Percentiles rank a stretch among this genome's conserved stretches.
phyloP scores from a whole-genome alignment of 2,888 invertebrate species.

The Octodonta nipae region DNA sequence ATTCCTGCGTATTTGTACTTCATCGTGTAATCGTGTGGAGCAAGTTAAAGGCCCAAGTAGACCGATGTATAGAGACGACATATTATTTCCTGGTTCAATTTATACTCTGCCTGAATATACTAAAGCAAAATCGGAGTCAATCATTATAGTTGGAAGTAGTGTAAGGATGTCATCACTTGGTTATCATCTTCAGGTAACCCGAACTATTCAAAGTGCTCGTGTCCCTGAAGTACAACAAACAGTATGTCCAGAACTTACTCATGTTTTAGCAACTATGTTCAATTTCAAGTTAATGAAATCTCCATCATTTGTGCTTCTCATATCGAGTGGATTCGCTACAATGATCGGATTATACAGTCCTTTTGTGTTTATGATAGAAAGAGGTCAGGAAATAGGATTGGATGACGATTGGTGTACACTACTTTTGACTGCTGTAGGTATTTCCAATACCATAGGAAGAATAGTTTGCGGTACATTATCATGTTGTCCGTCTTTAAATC shows the following conservation, averaged over 20 bases:
- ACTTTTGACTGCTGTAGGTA: slow-evolving; percentile 56
- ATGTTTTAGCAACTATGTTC: slow-evolving; percentile 29
- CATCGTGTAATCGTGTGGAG: no score
- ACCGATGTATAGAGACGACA: slow-evolving; percentile 56
- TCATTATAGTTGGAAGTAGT: neutral
- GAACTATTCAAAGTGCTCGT: slow-evolving; percentile 32
- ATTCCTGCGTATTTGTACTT: no score
- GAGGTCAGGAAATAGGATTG: slow-evolving; percentile 35
- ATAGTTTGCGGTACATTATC: slow-evolving; percentile 51
- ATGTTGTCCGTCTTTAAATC: slow-evolving; percentile 45
- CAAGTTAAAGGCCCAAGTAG: slow-evolving; percentile 13
- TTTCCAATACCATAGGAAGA: slow-evolving; percentile 56
- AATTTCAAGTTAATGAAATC: slow-evolving; percentile 17
- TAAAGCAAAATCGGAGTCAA: slow-evolving; percentile 5
- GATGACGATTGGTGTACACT: slow-evolving; percentile 38
- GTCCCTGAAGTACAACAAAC: slow-evolving; percentile 35
- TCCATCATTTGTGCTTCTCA: slow-evolving; percentile 27
- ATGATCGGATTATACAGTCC: slow-evolving; percentile 70
- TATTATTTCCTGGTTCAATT: slow-evolving; percentile 47
- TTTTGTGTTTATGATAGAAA: slow-evolving; percentile 50
- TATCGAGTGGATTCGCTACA: slow-evolving; percentile 48
- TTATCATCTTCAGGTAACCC: slow-evolving; percentile 44
- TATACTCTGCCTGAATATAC: slow-evolving; percentile 5
- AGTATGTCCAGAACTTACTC: slow-evolving; percentile 28
- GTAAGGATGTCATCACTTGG: no score